These are phyloP conservation scores for Meriones psammophilus DNA, from an alignment of 2,797 vertebrate genomes.

Conservation along the genomic window DNA sequence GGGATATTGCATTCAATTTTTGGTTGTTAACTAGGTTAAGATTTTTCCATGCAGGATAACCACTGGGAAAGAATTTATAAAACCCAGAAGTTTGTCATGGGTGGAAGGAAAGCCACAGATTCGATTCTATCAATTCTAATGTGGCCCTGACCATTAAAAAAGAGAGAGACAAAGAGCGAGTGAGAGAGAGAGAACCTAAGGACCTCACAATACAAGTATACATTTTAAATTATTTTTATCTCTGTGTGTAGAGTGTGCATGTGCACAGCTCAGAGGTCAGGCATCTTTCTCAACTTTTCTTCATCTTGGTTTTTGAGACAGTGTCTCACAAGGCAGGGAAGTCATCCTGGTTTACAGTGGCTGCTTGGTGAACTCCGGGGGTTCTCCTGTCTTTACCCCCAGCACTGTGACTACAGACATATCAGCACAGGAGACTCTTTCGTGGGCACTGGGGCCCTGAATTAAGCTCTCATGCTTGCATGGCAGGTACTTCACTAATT, in stretches of 20 bases:
- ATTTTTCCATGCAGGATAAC: not conserved
- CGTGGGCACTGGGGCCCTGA: not conserved
- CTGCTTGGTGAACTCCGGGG: not conserved
- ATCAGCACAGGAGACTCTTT: not conserved
- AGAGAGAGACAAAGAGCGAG: too few relatives aligned
- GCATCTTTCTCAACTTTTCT: not conserved
- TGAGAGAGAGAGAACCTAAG: not conserved
- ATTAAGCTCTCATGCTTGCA: not conserved
- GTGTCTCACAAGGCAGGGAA: not conserved
- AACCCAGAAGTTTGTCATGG: not conserved
- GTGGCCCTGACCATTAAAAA: not conserved
- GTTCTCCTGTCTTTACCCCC: not conserved
- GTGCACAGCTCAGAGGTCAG: not conserved
- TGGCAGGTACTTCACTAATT: not conserved
- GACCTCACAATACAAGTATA: not conserved
- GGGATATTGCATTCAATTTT: not conserved
- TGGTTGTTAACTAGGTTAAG: not conserved
- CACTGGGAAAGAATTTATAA: not conserved
- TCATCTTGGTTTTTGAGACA: not conserved
- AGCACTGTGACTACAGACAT: not conserved
- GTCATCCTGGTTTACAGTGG: too few relatives aligned
- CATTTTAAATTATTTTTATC: not conserved
- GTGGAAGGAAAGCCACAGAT: not conserved
- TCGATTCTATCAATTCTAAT: not conserved
- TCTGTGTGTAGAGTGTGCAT: not conserved